A percentile compares a stretch with the other conserved stretches of the same genome.
These are phyloP conservation scores for Turritopsis dohrnii DNA, from an alignment of 30 jellyfish, hydroid and myxozoan genomes.

Conservation along the genomic window DNA sequence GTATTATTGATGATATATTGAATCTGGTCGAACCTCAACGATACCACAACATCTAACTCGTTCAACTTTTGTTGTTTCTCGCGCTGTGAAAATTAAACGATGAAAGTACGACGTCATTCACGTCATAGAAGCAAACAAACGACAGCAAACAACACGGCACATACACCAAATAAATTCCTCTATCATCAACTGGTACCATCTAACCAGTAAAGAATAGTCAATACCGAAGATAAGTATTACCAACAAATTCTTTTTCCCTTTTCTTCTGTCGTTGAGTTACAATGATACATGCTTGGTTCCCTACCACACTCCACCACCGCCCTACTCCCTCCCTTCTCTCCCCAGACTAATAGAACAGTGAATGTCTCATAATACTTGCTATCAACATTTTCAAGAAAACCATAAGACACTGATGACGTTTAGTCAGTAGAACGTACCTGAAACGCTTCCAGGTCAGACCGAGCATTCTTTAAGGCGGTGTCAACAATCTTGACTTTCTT, in stretches of 20 bases:
- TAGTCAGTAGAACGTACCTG: constrained; percentile 46
- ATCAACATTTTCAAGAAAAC: not conserved
- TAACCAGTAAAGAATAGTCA: too few species aligned
- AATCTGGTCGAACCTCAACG: constrained; percentile 74
- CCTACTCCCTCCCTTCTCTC: too few species aligned
- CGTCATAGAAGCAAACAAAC: not conserved
- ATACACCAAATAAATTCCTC: too few species aligned
- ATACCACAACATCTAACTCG: constrained; percentile 86
- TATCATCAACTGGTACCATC: too few species aligned
- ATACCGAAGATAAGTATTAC: too few species aligned
- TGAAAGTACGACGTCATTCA: too few species aligned
- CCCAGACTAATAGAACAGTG: too few species aligned
- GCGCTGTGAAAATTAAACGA: constrained; percentile 43
- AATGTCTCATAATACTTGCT: too few species aligned
- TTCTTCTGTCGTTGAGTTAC: too few species aligned
- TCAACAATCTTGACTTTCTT: constrained; percentile 85
- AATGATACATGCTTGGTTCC: too few species aligned
- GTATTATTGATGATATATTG: constrained; percentile 65
- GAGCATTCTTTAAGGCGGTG: constrained; percentile 73
- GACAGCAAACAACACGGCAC: not conserved
- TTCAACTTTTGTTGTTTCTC: constrained; percentile 94
- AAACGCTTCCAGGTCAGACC: constrained; percentile 88
- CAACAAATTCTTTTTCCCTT: too few species aligned
- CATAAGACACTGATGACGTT: not conserved
- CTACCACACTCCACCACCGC: too few species aligned